Evolutionary conservation across 2,888 invertebrate genomes (phyloP).

Genomic region (Ectropis crepuscularia): DNA sequence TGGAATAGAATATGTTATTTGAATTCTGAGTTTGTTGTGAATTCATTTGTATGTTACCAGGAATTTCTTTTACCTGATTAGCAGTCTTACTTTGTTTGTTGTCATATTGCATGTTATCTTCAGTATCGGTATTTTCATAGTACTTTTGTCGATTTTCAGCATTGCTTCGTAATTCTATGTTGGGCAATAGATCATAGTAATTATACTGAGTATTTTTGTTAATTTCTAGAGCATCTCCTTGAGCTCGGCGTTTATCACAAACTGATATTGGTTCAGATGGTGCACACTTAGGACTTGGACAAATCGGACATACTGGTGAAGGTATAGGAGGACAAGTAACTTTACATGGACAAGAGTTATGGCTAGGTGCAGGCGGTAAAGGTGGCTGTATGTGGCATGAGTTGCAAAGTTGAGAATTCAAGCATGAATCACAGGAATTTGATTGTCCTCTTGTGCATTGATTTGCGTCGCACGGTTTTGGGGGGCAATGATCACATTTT

Average conservation of each 20-base stretch:
- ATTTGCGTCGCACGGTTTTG: constrained; percentile 15
- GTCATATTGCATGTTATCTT: constrained; percentile 21
- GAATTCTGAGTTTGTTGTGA: constrained; percentile 48
- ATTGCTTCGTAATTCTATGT: constrained; percentile 55
- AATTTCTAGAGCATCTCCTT: constrained; percentile 36
- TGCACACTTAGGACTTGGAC: constrained; percentile 38
- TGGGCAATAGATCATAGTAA: constrained; percentile 59
- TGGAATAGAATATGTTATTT: constrained; percentile 57
- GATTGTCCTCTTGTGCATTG: constrained; percentile 29
- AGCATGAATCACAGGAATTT: constrained; percentile 19
- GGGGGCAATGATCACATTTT: constrained; percentile 19
- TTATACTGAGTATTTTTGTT: constrained; percentile 48
- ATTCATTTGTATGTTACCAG: constrained; percentile 41
- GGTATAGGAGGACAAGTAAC: constrained; percentile 19
- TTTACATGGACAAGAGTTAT: constrained; percentile 53
- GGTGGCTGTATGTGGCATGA: constrained; percentile 16
- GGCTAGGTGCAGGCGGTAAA: background rate
- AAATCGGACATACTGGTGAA: constrained; percentile 33
- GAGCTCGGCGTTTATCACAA: constrained; percentile 38
- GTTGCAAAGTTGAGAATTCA: constrained; percentile 12
- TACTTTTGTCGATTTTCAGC: constrained; percentile 42
- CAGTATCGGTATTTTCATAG: constrained; percentile 25
- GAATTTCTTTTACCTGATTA: constrained; percentile 52
- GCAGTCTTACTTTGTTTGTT: constrained; percentile 43
- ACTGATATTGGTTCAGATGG: constrained; percentile 15